Evolutionary conservation across 1,140 invertebrate genomes (phyloP).

Genomic region (Daktulosphaira vitifoliae): DNA sequence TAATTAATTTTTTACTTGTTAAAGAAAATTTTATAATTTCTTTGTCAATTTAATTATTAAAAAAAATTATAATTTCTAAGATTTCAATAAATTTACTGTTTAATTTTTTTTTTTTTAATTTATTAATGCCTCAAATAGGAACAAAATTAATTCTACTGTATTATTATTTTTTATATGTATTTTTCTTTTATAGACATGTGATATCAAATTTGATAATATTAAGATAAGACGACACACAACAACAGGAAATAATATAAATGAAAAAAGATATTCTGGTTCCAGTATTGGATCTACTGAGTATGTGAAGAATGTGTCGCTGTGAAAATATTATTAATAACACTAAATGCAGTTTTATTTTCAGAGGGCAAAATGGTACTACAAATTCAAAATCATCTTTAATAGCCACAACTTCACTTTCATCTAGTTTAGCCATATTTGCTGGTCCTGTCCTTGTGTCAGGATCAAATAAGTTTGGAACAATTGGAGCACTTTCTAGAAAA

Average conservation of each 20-base stretch:
- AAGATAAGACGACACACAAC: conserved; percentile 48
- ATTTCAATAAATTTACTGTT: no score
- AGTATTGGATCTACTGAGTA: conserved; percentile 42
- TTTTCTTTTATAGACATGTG: conserved; percentile 47
- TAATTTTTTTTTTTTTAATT: no score
- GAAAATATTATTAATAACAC: not conserved
- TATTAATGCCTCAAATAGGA: no score
- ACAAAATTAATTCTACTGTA: no score
- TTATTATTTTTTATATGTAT: no score
- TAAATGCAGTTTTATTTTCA: not conserved
- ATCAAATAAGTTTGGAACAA: conserved; percentile 34
- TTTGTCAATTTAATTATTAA: no score
- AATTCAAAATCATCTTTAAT: conserved; percentile 30
- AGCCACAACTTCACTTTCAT: conserved; percentile 31
- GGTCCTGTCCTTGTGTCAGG: conserved; percentile 32
- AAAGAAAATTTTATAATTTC: not conserved
- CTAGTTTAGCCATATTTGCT: conserved; percentile 32
- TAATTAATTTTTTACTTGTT: not conserved
- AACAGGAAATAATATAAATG: conserved; percentile 40
- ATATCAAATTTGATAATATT: conserved; percentile 52
- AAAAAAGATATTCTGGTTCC: conserved; percentile 44
- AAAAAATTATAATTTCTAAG: no score
- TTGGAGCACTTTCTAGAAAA: conserved; percentile 26
- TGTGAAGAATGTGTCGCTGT: conserved; percentile 32
- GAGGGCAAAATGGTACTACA: conserved; percentile 1